Percentiles rank a stretch among this genome's conserved stretches.
phyloP scores from a whole-genome alignment of 1,140 invertebrate genomes.

The Calephelis nemesis region DNA sequence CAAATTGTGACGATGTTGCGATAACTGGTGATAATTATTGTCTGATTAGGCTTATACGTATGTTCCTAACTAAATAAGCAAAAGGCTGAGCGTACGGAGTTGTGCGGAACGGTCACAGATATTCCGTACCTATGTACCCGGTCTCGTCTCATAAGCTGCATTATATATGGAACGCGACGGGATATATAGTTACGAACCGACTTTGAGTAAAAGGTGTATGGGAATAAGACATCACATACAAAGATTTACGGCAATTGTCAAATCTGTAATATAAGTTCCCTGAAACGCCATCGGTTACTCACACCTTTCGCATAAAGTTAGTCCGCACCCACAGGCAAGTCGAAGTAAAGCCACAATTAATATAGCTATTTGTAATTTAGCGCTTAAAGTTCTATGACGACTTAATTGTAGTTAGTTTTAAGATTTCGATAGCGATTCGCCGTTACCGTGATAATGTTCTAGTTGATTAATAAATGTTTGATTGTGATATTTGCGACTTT shows the following conservation, averaged over 20 bases:
- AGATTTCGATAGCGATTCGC: constrained; percentile 26
- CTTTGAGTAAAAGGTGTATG: background rate
- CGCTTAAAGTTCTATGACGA: constrained; percentile 28
- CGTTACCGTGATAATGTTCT: constrained; percentile 11
- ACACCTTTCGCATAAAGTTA: constrained; percentile 18
- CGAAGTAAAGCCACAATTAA: constrained; percentile 10
- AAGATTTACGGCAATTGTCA: background rate
- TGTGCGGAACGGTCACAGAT: background rate
- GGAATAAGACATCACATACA: constrained; percentile 4
- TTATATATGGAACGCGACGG: constrained; percentile 1
- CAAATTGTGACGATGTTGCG: constrained; percentile 1
- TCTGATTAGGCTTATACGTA: constrained; percentile 7
- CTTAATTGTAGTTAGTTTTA: constrained; percentile 28
- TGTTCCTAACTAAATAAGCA: constrained; percentile 4
- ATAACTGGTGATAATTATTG: constrained; percentile 1
- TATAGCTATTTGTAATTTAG: constrained; percentile 27
- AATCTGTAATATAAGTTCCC: background rate
- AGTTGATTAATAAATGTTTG: constrained; percentile 19
- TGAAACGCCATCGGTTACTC: background rate
- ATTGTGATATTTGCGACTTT: constrained; percentile 9
- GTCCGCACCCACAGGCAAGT: constrained; percentile 6
- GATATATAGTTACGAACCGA: background rate
- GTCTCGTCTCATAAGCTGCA: constrained; percentile 3
- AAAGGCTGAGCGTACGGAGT: background rate
- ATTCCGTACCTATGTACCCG: background rate